Evolutionary conservation across 2,113 vertebrate species (phyloP).

Genomic region (Anguilla rostrata): DNA sequence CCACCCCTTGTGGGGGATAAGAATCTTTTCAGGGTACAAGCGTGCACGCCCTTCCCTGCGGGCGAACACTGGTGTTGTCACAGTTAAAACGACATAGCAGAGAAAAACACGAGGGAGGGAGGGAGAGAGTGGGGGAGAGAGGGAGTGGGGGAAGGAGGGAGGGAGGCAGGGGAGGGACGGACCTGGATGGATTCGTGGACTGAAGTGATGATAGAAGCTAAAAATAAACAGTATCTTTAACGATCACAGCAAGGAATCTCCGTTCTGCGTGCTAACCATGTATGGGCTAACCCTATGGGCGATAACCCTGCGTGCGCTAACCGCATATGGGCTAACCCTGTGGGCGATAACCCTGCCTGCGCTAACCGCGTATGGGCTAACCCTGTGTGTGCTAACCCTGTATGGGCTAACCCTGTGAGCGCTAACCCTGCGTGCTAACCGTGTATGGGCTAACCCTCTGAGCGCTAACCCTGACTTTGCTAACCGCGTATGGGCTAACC

Average conservation of each 20-base stretch:
- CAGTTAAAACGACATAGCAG: background rate
- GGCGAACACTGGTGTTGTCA: background rate
- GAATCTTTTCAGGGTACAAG: background rate
- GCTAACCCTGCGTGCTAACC: no score
- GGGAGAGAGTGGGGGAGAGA: background rate
- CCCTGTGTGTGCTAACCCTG: no score
- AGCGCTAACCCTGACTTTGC: no score
- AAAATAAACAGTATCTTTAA: conserved; percentile 37
- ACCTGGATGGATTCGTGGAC: conserved; percentile 14
- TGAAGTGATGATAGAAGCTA: conserved; percentile 31
- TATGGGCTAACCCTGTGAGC: no score
- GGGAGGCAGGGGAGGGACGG: background rate
- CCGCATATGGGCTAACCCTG: no score
- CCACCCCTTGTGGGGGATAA: background rate
- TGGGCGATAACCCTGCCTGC: no score
- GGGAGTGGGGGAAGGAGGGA: background rate
- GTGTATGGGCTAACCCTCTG: no score
- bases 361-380: no score
- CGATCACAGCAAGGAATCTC: background rate
- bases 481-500: no score
- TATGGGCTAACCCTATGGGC: no score
- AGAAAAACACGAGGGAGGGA: background rate
- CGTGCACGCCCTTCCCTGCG: background rate
- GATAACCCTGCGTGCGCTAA: no score
- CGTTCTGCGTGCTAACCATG: background rate